Conservation (phyloP, 2,113 vertebrate species). For the Oncorhynchus tshawytscha region DNA sequence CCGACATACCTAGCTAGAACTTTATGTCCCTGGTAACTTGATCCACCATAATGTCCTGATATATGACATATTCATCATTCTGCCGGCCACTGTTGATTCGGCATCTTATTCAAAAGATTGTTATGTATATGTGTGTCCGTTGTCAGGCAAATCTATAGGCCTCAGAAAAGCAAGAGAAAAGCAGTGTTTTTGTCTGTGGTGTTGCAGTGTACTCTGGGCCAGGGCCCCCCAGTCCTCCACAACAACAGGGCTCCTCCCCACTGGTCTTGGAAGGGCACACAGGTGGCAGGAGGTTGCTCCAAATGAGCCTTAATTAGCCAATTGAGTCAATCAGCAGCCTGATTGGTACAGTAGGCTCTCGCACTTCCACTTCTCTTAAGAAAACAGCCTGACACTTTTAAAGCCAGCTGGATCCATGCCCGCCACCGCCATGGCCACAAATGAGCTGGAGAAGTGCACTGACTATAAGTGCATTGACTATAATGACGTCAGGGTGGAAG, state of each 20-base stretch:
- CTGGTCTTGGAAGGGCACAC: constrained; percentile 70
- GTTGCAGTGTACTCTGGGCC: neutral
- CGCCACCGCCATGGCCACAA: constrained; percentile 41
- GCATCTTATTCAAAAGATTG: neutral
- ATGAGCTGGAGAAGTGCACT: constrained; percentile 15
- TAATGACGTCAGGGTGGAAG: neutral
- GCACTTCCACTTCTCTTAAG: constrained; percentile 22
- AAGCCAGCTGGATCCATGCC: constrained; percentile 16
- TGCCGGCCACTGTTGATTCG: neutral
- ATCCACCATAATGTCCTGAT: neutral
- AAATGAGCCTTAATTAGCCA: constrained; percentile 77
- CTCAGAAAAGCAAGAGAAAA: neutral
- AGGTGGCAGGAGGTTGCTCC: constrained; percentile 74
- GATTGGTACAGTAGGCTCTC: constrained; percentile 73
- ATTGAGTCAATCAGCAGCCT: constrained; percentile 74
- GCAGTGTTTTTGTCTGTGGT: neutral
- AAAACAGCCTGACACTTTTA: constrained; percentile 1
- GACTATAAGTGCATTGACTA: neutral
- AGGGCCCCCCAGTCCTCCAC: constrained; percentile 12
- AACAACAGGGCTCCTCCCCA: constrained; percentile 10
- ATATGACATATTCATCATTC: neutral
- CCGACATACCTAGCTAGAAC: neutral
- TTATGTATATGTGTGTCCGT: neutral
- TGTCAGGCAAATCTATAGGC: neutral
- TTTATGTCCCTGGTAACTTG: no score